These are phyloP conservation scores for Hylaeus anthracinus DNA, from an alignment of 1,140 invertebrate genomes.

Conservation along the genomic window DNA sequence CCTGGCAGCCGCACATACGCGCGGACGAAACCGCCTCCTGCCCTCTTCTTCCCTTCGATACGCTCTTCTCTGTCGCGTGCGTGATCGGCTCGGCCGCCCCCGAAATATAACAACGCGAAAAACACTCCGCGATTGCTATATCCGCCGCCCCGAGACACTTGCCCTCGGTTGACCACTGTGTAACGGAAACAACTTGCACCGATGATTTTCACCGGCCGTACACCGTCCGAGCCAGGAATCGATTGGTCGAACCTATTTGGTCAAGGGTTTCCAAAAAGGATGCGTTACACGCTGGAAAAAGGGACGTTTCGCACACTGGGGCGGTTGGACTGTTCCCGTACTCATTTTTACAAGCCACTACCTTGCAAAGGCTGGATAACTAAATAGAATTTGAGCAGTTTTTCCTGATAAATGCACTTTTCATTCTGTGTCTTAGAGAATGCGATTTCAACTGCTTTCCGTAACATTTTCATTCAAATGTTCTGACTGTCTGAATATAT, in stretches of 20 bases:
- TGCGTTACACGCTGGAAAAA: background rate
- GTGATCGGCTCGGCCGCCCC: slow-evolving; percentile 67
- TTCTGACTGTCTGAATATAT: no score
- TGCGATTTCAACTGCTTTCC: no score
- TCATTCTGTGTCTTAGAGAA: no score
- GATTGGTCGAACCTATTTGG: slow-evolving; percentile 2
- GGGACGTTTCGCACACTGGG: background rate
- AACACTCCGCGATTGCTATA: slow-evolving; percentile 73
- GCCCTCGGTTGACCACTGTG: slow-evolving; percentile 62
- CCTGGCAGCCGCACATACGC: slow-evolving; percentile 74
- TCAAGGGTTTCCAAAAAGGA: background rate
- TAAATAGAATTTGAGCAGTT: no score
- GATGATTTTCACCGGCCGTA: slow-evolving; percentile 58
- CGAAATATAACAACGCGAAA: slow-evolving; percentile 74
- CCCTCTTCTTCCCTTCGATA: slow-evolving; percentile 30
- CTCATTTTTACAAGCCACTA: no score
- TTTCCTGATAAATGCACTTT: no score
- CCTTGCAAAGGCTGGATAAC: no score
- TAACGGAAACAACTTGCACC: slow-evolving; percentile 67
- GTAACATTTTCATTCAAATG: no score
- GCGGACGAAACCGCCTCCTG: slow-evolving; percentile 49
- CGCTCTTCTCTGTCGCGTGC: slow-evolving; percentile 30
- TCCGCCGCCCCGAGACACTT: slow-evolving; percentile 57
- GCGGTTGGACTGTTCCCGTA: no score
- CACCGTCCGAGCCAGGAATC: slow-evolving; percentile 23